Evolutionary conservation across 2,888 invertebrate genomes (phyloP), one percentile per base, ranked within the genome.

Genomic region (Ophion slaviceki): DNA sequence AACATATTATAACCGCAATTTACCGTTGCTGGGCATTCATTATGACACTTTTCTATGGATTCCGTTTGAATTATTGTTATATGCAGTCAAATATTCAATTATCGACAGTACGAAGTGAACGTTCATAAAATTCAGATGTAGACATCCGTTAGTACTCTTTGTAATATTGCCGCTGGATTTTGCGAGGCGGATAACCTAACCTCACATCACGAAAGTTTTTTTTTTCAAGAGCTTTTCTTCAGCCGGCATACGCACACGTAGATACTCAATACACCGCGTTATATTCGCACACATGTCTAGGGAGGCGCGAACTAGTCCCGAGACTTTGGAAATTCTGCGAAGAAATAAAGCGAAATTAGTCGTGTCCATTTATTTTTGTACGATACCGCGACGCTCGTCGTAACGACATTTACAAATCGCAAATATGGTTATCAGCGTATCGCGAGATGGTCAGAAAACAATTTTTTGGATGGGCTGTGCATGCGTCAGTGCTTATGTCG

Each of bases 401-500:
- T 57, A 20, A 24, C 11, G 24, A 24, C 77, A 59, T 40, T 24
- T 24, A 7, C 32, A 28, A 64, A 53, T 10, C 32, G 40, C 28
- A 28, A 64, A 67, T 36, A 87, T 88, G 88, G 86, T 87, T 32
- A 70, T 70, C n/a, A 85, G 79, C 80, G 80, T 89, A 11, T 81
- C 88, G 78, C 84, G 81, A 40, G 87, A 86, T 78, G 87, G 88
- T 47, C 82, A 85, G 64, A 92, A 88, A 86, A 90, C 90, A 4
- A 82, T 91, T 66, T 87, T 91, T 89, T 90, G 90, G 90, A 82
- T 93, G 89, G 88, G 93, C 85, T 90, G 91, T 90, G 90, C 94
- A 66, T 90, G 94, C 82, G 91, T 93, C 61, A 94, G 94, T 75
- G 93, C 93, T 14, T 94, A 94, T 84, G 92, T 93, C 40, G 93